Conservation (phyloP, 2,797 vertebrate species). For the Sebastes matsubarae region DNA sequence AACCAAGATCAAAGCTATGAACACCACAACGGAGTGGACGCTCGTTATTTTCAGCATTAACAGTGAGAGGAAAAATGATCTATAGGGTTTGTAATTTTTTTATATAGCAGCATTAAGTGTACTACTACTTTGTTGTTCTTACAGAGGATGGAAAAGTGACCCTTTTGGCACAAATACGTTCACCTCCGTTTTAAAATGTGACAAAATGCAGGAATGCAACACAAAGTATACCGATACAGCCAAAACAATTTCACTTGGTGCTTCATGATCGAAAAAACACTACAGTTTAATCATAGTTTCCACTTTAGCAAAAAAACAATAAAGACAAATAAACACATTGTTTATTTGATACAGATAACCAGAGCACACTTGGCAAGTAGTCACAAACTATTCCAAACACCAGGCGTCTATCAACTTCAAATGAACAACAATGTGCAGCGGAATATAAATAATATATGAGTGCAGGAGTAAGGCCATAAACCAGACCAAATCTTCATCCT, state of each 20-base stretch:
- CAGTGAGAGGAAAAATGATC: slow-evolving; percentile 31
- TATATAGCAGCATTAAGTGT: slow-evolving; percentile 47
- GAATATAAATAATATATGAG: slow-evolving; percentile 1
- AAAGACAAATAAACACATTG: slow-evolving; percentile 34
- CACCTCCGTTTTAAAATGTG: slow-evolving; percentile 36
- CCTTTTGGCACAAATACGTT: slow-evolving; percentile 34
- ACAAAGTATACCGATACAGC: slow-evolving; percentile 48
- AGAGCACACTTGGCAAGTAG: slow-evolving; percentile 40
- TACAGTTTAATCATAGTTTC: slow-evolving; percentile 18
- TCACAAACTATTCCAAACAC: slow-evolving; percentile 63
- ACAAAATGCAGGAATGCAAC: slow-evolving; percentile 50
- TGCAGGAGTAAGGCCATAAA: slow-evolving; percentile 14
- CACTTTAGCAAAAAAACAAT: slow-evolving; percentile 37
- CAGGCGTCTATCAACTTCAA: slow-evolving; percentile 25
- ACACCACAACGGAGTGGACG: slow-evolving; percentile 7
- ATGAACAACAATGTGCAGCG: slow-evolving; percentile 21
- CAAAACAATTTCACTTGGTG: slow-evolving; percentile 42
- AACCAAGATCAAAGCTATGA: slow-evolving; percentile 22
- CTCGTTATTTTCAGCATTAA: slow-evolving; percentile 32
- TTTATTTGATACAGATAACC: slow-evolving; percentile 42
- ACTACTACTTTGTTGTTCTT: slow-evolving; percentile 25
- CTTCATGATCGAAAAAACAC: slow-evolving; percentile 16
- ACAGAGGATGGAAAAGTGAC: slow-evolving; percentile 6
- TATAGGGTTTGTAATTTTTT: slow-evolving; percentile 38
- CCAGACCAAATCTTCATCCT: background rate